phyloP scores from a whole-genome alignment of 2,888 invertebrate genomes.

The Cephus pulcher region DNA sequence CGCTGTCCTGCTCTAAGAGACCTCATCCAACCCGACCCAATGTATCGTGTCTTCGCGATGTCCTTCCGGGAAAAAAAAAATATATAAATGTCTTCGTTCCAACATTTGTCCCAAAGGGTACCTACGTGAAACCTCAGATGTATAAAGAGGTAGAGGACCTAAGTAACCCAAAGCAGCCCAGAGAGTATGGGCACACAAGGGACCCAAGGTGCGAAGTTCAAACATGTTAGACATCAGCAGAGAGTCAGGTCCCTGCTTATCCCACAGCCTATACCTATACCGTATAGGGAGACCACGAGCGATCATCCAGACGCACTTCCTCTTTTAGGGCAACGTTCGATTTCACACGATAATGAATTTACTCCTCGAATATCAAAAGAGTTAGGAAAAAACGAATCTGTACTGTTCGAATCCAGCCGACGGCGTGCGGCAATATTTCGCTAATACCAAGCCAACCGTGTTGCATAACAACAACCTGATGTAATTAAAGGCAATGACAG shows the following conservation, averaged over 20 bases:
- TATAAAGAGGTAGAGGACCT: not conserved
- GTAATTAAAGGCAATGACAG: conserved; percentile 51
- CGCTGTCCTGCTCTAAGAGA: conserved; percentile 17
- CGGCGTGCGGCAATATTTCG: not conserved
- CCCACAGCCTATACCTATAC: not conserved
- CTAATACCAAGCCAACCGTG: conserved; percentile 21
- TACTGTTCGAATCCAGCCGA: not conserved
- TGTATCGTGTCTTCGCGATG: conserved; percentile 13
- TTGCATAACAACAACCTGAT: conserved; percentile 48
- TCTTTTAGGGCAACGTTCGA: not conserved
- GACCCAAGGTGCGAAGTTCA: conserved; percentile 6
- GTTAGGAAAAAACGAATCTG: not conserved
- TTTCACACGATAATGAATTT: not conserved
- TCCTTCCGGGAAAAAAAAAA: conserved; percentile 21
- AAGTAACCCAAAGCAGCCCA: not conserved
- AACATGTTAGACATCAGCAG: not conserved
- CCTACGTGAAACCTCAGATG: not conserved
- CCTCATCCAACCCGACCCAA: conserved; percentile 2
- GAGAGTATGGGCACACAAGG: not conserved
- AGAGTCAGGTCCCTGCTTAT: conserved; percentile 1
- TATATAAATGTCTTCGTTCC: conserved; percentile 11
- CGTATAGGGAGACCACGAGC: not conserved
- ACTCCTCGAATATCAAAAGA: not conserved
- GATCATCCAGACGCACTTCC: not conserved
- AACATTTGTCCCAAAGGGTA: not conserved